These are phyloP conservation scores for Dendrolimus kikuchii DNA, from an alignment of 1,140 invertebrate species.

Conservation along the genomic window DNA sequence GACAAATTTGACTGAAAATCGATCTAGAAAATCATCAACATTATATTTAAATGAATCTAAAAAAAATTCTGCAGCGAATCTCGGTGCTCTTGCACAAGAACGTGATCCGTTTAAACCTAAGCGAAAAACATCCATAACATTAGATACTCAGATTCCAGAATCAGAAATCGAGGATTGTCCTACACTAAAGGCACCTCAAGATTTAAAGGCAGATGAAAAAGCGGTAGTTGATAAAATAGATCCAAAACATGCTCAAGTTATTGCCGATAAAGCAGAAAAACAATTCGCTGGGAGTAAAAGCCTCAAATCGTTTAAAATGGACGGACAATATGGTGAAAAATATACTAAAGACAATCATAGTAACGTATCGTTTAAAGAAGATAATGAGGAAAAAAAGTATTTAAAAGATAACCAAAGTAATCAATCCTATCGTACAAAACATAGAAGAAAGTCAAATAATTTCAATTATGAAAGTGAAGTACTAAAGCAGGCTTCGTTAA, in stretches of 20 bases:
- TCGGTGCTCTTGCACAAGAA: constrained; percentile 44
- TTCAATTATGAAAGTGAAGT: constrained; percentile 66
- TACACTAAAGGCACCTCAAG: constrained; percentile 63
- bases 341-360: constrained; percentile 60
- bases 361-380: constrained; percentile 53
- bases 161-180: constrained; percentile 67
- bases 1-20: constrained; percentile 58
- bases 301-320: constrained; percentile 58
- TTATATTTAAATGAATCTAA: constrained; percentile 64
- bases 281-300: constrained; percentile 50
- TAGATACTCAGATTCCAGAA: constrained; percentile 63
- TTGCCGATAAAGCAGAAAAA: constrained; percentile 52
- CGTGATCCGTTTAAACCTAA: constrained; percentile 52
- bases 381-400: constrained; percentile 54
- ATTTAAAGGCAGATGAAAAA: constrained; percentile 69
- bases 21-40: constrained; percentile 60
- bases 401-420: constrained; percentile 62
- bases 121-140: constrained; percentile 53
- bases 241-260: constrained; percentile 49
- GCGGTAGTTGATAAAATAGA: constrained; percentile 53
- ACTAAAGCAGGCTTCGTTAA: constrained; percentile 60
- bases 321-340: constrained; percentile 54
- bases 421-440: constrained; percentile 42
- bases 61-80: constrained; percentile 59
- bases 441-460: constrained; percentile 56